Evolutionary conservation across 2,888 invertebrate genomes (phyloP).

Genomic region (Periphyllus acericola): DNA sequence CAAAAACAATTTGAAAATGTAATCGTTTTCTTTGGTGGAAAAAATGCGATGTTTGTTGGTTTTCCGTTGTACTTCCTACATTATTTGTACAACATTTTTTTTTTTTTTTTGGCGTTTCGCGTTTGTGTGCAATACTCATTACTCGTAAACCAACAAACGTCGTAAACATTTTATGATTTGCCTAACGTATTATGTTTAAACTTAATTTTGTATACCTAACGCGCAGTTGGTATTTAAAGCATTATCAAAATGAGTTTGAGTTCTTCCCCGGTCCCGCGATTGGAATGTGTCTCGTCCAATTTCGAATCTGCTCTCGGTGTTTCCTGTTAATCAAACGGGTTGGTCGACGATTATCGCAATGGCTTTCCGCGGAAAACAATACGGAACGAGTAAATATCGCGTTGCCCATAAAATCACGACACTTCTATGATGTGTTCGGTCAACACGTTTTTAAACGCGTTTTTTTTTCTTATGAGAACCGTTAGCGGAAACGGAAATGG

Average conservation of each 20-base stretch:
- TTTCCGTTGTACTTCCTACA: too few species aligned
- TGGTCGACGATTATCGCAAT: not conserved
- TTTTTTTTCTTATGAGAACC: not conserved
- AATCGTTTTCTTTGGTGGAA: too few species aligned
- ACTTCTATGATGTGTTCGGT: conserved; percentile 12
- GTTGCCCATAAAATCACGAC: conserved; percentile 5
- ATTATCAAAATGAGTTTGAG: not conserved
- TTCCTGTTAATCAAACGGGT: not conserved
- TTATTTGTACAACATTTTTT: too few species aligned
- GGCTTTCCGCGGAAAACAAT: not conserved
- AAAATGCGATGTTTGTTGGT: too few species aligned
- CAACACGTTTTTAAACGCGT: conserved; percentile 21
- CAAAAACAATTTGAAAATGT: too few species aligned
- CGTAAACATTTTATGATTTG: too few species aligned
- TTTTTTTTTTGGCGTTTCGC: too few species aligned
- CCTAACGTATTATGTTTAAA: too few species aligned
- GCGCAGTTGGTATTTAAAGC: not conserved
- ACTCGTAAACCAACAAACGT: too few species aligned
- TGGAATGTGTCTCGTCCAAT: not conserved
- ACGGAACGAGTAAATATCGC: not conserved
- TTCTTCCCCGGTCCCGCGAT: not conserved
- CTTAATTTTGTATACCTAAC: too few species aligned
- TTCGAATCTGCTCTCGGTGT: not conserved
- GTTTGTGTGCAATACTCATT: too few species aligned
- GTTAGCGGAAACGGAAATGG: conserved; percentile 21